Evolutionary conservation across 2,888 invertebrate genomes (phyloP).

Genomic region (Diarsia dahlii): DNA sequence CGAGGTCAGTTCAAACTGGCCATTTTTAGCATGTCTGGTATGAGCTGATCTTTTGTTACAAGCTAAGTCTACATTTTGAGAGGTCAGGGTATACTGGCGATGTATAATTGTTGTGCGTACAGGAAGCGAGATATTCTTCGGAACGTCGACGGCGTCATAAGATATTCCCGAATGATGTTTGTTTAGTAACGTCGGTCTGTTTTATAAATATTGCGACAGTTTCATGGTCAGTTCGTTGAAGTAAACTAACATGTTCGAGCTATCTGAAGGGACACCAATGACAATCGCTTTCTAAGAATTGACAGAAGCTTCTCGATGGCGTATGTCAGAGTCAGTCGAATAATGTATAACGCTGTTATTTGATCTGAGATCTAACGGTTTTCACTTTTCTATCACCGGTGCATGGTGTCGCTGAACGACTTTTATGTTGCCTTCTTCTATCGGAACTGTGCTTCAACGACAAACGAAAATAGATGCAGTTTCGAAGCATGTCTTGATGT

Average conservation of each 20-base stretch:
- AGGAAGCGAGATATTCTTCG: conserved; percentile 35
- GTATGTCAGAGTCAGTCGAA: no score
- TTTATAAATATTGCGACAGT: conserved; percentile 36
- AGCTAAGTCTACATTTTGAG: background rate
- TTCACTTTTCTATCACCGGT: background rate
- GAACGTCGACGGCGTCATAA: conserved; percentile 7
- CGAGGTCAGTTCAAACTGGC: background rate
- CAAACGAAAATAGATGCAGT: no score
- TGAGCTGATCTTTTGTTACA: background rate
- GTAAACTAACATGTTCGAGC: background rate
- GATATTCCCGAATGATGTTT: conserved; percentile 23
- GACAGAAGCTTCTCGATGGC: background rate
- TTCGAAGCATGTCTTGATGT: no score
- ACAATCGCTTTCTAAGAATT: background rate
- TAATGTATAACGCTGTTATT: no score
- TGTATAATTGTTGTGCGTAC: background rate
- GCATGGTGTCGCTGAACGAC: no score
- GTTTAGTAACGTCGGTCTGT: background rate
- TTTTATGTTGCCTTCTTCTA: no score
- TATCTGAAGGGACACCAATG: background rate
- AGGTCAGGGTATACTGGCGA: background rate
- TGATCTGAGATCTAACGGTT: no score
- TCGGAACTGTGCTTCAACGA: no score
- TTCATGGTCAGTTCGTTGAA: background rate
- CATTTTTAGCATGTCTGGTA: background rate